Evolutionary conservation across 2,797 vertebrate species (phyloP).

Genomic region (Melopsittacus undulatus): DNA sequence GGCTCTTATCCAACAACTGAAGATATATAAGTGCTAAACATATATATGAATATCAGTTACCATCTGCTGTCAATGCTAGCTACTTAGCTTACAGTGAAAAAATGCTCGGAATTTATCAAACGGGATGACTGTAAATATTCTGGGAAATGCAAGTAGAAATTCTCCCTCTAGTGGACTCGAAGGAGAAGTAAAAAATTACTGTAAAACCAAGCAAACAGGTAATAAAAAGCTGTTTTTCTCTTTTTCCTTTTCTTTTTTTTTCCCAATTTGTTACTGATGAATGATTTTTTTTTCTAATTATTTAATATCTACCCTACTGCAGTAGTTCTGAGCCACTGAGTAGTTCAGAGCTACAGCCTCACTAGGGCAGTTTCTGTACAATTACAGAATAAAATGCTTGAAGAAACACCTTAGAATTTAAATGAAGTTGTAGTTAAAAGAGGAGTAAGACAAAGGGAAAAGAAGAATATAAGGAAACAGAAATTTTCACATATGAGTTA

Average conservation of each 20-base stretch:
- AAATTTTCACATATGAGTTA: not conserved
- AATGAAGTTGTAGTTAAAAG: not conserved
- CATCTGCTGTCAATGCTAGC: not conserved
- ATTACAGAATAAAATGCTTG: not conserved
- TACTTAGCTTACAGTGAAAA: not conserved
- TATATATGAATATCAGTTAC: not conserved
- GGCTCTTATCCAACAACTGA: not conserved
- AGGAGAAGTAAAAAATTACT: not conserved
- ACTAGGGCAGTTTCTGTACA: not conserved
- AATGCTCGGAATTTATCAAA: not conserved
- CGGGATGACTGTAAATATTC: not conserved
- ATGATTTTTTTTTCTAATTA: not conserved
- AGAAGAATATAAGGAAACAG: not conserved
- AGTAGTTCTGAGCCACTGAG: not conserved
- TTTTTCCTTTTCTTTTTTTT: not conserved
- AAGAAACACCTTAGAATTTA: not conserved
- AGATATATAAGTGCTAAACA: not conserved
- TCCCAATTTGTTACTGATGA: not conserved
- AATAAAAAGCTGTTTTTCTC: not conserved
- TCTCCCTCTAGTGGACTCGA: constrained; percentile 22
- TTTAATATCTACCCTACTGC: not conserved
- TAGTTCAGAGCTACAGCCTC: not conserved
- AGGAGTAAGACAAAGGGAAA: not conserved
- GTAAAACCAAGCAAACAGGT: not conserved
- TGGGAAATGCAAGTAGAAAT: not conserved